phyloP scores from a whole-genome alignment of 92 coral and sea anemone genomes.

The Blastomussa wellsi region DNA sequence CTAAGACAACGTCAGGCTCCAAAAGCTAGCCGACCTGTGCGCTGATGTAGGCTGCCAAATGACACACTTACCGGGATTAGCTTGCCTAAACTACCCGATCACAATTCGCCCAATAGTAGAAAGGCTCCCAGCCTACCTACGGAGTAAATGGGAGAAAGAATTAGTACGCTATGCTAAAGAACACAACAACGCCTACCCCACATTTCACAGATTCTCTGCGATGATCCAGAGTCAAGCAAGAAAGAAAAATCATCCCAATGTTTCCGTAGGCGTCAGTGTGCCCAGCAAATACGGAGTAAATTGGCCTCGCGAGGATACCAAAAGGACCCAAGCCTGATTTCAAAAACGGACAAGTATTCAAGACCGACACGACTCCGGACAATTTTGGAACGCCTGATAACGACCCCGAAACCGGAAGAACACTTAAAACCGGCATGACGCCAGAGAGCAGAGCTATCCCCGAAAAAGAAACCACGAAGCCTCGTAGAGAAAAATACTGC shows the following conservation, averaged over 20 bases:
- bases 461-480: no score
- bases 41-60: no score
- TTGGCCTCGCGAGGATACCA: neutral
- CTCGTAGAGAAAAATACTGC: constrained; percentile 22
- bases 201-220: constrained; percentile 43
- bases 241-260: constrained; percentile 19
- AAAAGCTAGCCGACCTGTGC: no score
- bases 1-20: no score
- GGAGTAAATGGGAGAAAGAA: constrained; percentile 44
- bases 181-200: constrained; percentile 53
- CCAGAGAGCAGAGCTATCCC: neutral
- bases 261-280: no score
- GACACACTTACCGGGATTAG: no score
- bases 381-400: no score
- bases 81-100: no score
- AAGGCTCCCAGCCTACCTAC: neutral
- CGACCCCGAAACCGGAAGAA: no score
- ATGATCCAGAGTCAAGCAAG: constrained; percentile 50
- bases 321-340: neutral
- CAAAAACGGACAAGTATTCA: neutral
- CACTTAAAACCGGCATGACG: no score
- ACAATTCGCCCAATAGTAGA: no score
- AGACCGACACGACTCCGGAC: no score
- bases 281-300: neutral
- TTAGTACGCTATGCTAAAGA: constrained; percentile 40